Evolutionary conservation across 2,113 vertebrate genomes (phyloP), one percentile per base, ranked within the genome.

Genomic region (Mola mola): DNA sequence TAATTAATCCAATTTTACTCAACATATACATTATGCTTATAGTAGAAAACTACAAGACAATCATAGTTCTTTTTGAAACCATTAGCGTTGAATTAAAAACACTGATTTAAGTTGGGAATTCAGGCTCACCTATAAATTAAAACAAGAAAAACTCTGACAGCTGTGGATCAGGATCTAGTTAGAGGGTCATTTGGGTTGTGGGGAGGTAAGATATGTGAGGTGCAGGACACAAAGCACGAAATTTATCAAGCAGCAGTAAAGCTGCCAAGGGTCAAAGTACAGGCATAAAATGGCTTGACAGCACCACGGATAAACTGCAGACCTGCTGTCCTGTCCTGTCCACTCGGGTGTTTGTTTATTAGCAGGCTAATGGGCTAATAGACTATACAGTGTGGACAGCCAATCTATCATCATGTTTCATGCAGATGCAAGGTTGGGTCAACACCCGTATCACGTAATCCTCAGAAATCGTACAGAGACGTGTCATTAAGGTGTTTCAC

Each of bases 181-280:
- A 36, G 6, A 2, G 1, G 34, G 5, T 33, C 5, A 52, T 34
- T 9, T 29, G 6, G 28, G 11, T 42, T 37, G 15, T 42, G 43
- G 8, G 36, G 41, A 47, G n/a, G n/a, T n/a, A 11, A 25, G 42
- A 38, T 6, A 24, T 28, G 33, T 34, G 17, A 47, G 7, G 7
- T 55, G 22, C 24, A 17, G 24, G 24, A 20, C 13, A 55, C 49
- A 49, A 16, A 33, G 20, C 15, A 11, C 16, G 17, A 8, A 66
- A 61, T 76, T 76, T 75, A 70, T 29, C 0, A 25, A 69, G 25
- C 33, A 43, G 75, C 29, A 15, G 42, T 75, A 69, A 84, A 79
- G 41, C 67, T 77, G 71, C 70, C 71, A 66, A 19, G 22, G 61
- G 69, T 86, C 66, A 60, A 75, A 58, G 64, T 50, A 51, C 20